Base-by-base conservation (phyloP, 2,888 invertebrate genomes). In the Notodonta dromedarius region DNA sequence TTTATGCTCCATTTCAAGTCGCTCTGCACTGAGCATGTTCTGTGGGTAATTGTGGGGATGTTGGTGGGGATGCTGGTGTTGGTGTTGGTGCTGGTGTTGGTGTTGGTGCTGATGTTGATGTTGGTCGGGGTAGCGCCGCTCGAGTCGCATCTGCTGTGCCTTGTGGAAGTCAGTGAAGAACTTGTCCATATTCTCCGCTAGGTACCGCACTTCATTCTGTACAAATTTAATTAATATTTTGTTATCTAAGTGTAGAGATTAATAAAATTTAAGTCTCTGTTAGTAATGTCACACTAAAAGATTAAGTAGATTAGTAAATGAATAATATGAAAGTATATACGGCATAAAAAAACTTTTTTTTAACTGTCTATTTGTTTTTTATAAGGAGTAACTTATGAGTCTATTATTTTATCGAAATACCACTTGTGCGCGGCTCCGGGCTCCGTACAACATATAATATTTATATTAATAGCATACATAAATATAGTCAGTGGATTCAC, bases 91-190 rank as follows among this genome's bases (percentile, higher is more conserved):
- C 52, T 32, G 24, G 39, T 54, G 62, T 53, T 51, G 66, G 7
- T n/a, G 50, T 7, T 14, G 24, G 11, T 52, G 35, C n/a, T 35
- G 32, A 42, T 54, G 53, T n/a, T 6, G 12, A 8, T 35, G 32
- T 42, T 54, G 32, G 35, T 53, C 53, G 13, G 16, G n/a, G 54
- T 87, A 88, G 79, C 91, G 80, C 74, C 90, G 76, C 79, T 82
- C 82, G 75, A 79, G 73, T 64, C 91, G 77, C 83, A 92, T 78
- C 80, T 94, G 94, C 63, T 95, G 94, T 77, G 95, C 95, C 82
- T 95, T 95, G 85, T 95, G 95, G 89, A 96, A 96, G 84, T 96
- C 96, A 56, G 95, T 95, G 94, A 96, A 96, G 87, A 96, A 96
- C 84, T 96, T 96, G 65, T 95, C 95, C 94, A 96, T 95, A 77